Conservation (phyloP, 2,888 invertebrate species). For the Muschampia plurimacula region DNA sequence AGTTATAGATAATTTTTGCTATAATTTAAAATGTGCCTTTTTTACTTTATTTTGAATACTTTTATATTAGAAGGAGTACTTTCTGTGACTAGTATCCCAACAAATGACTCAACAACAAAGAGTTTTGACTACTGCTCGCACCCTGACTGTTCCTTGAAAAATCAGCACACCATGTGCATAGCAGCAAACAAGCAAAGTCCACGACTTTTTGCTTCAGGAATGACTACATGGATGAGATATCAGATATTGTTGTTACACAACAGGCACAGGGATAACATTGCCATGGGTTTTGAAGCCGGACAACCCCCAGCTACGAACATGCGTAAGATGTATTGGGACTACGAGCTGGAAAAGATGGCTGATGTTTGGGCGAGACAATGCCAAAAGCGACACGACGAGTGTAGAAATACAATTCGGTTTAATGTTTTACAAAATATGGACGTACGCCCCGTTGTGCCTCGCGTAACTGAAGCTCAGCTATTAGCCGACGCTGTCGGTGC, state of each 20-base stretch:
- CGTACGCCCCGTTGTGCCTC: constrained; percentile 69
- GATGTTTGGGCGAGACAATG: constrained; percentile 81
- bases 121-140: constrained; percentile 66
- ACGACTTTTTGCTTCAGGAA: constrained; percentile 72
- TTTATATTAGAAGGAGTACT: constrained; percentile 53
- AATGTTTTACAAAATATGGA: constrained; percentile 80
- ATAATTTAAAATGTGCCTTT: constrained; percentile 39
- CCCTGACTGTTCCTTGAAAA: constrained; percentile 74
- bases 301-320: constrained; percentile 81
- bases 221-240: constrained; percentile 79
- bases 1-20: not conserved
- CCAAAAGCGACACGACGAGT: constrained; percentile 80
- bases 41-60: constrained; percentile 52
- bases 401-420: constrained; percentile 74
- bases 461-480: constrained; percentile 75
- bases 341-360: constrained; percentile 76
- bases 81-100: constrained; percentile 45
- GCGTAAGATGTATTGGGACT: constrained; percentile 83
- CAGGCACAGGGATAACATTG: constrained; percentile 77
- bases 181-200: constrained; percentile 68
- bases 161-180: constrained; percentile 75
- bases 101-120: constrained; percentile 16
- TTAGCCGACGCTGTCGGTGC: constrained; percentile 76
- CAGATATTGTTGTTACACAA: constrained; percentile 76
- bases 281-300: constrained; percentile 76